Base-by-base conservation (phyloP, 2,113 vertebrate species). In the Colistium nudipinnis region DNA sequence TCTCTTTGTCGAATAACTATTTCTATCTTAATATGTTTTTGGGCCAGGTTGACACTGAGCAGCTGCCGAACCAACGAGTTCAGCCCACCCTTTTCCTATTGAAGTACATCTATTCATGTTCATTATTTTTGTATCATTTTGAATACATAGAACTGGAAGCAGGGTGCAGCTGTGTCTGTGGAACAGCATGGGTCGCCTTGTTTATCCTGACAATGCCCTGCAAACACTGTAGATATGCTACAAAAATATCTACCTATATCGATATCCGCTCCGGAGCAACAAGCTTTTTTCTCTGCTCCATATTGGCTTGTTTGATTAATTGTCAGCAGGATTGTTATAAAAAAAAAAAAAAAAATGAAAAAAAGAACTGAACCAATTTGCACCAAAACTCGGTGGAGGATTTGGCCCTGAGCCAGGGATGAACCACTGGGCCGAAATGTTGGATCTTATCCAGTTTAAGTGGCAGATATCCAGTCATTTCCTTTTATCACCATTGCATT, bases 141-240 rank as follows among this genome's bases (percentile, higher is more conserved):
- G 31, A 9, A 33, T 33, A n/a, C n/a, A n/a, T n/a, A n/a, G n/a
- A n/a, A n/a, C n/a, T n/a, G n/a, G n/a, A n/a, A n/a, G n/a, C n/a
- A n/a, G n/a, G n/a, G n/a, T n/a, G n/a, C n/a, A n/a, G n/a, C n/a
- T n/a, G n/a, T n/a, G n/a, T n/a, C n/a, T n/a, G 25, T 25, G 35
- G 36, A 28, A 45, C 8, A 30, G 44, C 28, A 31, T 11, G 43
- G 30, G 19, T n/a, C 45, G 13, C 13, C 20, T 31, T 35, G 24
- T 12, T 74, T 54, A 54, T 70, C 61, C 17, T n/a, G 10, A 41
- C 35, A 27, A 27, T 13, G 43, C 49, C 59, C 36, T 28, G 33
- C 14, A 43, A n/a, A 57, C 44, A 57, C 25, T 41, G 19, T 11
- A 36, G 36, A 39, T 20, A 20, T 24, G 6, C 16, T 5, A 35